A percentile compares a stretch with the other conserved stretches of the same genome.
Evolutionary conservation across 2,888 invertebrate species (phyloP).

Genomic region (Malthinus seriepunctatus): DNA sequence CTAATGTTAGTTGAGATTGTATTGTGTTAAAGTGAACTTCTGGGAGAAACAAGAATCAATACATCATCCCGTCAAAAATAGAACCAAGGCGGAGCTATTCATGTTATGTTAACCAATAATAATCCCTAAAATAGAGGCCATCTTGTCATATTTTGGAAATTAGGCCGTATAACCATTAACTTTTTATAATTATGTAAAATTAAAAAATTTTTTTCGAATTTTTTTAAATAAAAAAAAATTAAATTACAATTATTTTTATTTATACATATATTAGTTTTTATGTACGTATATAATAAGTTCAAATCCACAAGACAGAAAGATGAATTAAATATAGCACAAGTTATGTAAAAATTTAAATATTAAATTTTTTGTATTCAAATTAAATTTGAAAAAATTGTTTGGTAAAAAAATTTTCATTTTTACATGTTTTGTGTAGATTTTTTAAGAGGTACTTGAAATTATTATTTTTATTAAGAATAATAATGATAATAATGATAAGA

Average conservation of each 20-base stretch:
- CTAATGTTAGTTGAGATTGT: constrained; percentile 17
- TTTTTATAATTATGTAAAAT: constrained; percentile 12
- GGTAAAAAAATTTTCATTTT: constrained; percentile 16
- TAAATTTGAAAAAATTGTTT: constrained; percentile 6
- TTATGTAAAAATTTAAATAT: constrained; percentile 27
- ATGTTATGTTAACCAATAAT: constrained; percentile 64
- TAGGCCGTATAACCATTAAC: constrained; percentile 31
- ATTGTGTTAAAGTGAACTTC: constrained; percentile 41
- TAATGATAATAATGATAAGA: constrained; percentile 17
- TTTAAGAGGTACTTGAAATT: constrained; percentile 11
- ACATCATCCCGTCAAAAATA: constrained; percentile 63
- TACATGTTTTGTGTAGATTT: constrained; percentile 14
- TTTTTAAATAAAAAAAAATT: constrained; percentile 13
- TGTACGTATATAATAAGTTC: constrained; percentile 53
- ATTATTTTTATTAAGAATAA: too few relatives aligned
- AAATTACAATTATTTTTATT: constrained; percentile 57
- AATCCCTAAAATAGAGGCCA: constrained; percentile 61
- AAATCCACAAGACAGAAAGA: constrained; percentile 56
- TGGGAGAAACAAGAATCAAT: constrained; percentile 56
- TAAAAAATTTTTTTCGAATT: constrained; percentile 2
- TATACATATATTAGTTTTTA: constrained; percentile 56
- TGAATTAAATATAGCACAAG: constrained; percentile 31
- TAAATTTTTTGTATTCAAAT: constrained; percentile 10
- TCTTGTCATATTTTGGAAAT: constrained; percentile 55
- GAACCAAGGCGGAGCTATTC: constrained; percentile 62